Evolutionary conservation across 1,140 invertebrate genomes (phyloP).

Genomic region (Notospermus geniculatus): DNA sequence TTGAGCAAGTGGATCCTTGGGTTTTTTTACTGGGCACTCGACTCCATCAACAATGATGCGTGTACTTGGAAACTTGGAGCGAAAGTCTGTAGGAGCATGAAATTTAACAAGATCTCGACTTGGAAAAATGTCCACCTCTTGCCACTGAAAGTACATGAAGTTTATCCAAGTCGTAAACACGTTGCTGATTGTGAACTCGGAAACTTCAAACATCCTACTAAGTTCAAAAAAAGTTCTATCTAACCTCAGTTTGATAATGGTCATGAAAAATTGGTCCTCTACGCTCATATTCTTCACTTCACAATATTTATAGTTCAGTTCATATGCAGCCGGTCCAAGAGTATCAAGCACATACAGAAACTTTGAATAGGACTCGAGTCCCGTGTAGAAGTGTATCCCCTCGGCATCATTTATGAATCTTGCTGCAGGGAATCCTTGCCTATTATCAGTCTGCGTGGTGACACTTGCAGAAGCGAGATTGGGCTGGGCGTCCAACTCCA

Average conservation of each 20-base stretch:
- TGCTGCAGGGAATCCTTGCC: no score
- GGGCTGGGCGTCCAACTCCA: no score
- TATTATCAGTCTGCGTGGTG: no score
- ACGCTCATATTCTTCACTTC: slow-evolving; percentile 14
- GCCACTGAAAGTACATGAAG: slow-evolving; percentile 33
- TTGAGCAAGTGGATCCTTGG: slow-evolving; percentile 27
- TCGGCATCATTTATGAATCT: no score
- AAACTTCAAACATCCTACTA: slow-evolving; percentile 30
- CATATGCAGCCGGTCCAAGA: slow-evolving; percentile 32
- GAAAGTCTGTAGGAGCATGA: slow-evolving; percentile 34
- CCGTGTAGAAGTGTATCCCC: slow-evolving; percentile 30
- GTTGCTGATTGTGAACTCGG: slow-evolving; percentile 25
- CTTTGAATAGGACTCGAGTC: slow-evolving; percentile 15
- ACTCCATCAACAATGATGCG: slow-evolving; percentile 39
- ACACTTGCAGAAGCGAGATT: no score
- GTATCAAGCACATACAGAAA: slow-evolving; percentile 20
- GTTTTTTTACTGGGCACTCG: slow-evolving; percentile 36
- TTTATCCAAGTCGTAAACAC: slow-evolving; percentile 37
- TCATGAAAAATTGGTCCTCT: slow-evolving; percentile 34
- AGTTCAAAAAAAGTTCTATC: slow-evolving; percentile 32
- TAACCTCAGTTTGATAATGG: slow-evolving; percentile 32
- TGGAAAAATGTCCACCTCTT: slow-evolving; percentile 35
- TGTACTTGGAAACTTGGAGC: slow-evolving; percentile 32
- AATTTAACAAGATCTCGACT: slow-evolving; percentile 27
- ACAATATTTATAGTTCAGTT: slow-evolving; percentile 42